These are phyloP conservation scores for Lithodes maja DNA, from an alignment of 2,888 invertebrate species.

Conservation along the genomic window DNA sequence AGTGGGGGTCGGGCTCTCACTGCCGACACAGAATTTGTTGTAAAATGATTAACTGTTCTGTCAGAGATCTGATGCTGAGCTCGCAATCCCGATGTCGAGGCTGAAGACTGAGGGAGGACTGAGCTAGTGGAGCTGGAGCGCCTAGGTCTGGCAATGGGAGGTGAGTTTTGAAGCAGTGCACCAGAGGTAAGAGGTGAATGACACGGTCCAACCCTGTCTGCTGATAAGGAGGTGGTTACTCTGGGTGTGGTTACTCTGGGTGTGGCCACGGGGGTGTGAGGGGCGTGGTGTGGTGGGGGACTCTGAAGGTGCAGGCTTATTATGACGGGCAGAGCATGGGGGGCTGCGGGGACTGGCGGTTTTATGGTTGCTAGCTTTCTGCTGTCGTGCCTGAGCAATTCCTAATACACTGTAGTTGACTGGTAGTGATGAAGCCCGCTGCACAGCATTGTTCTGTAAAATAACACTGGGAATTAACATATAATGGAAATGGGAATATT, in stretches of 20 bases:
- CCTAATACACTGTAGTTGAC: constrained; percentile 46
- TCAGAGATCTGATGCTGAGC: background rate
- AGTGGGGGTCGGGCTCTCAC: constrained; percentile 1
- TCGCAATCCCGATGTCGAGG: background rate
- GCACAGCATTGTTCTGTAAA: constrained; percentile 27
- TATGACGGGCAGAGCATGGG: background rate
- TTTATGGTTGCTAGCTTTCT: background rate
- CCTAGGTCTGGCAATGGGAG: background rate
- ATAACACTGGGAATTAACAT: background rate
- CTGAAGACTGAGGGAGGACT: background rate
- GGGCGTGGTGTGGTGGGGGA: background rate
- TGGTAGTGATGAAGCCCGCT: constrained; percentile 40
- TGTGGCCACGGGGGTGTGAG: background rate
- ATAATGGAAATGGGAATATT: too few relatives aligned
- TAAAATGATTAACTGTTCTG: background rate
- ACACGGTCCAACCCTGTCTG: background rate
- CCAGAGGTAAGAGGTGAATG: background rate
- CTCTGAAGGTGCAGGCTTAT: background rate
- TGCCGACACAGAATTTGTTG: background rate
- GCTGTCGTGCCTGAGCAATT: constrained; percentile 3
- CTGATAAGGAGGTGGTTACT: background rate
- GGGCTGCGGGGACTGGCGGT: background rate
- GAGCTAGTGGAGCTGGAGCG: background rate
- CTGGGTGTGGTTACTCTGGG: background rate
- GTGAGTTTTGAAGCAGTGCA: background rate